Evolutionary conservation across 2,888 invertebrate species (phyloP).

Genomic region (Opisthograptis luteolata): DNA sequence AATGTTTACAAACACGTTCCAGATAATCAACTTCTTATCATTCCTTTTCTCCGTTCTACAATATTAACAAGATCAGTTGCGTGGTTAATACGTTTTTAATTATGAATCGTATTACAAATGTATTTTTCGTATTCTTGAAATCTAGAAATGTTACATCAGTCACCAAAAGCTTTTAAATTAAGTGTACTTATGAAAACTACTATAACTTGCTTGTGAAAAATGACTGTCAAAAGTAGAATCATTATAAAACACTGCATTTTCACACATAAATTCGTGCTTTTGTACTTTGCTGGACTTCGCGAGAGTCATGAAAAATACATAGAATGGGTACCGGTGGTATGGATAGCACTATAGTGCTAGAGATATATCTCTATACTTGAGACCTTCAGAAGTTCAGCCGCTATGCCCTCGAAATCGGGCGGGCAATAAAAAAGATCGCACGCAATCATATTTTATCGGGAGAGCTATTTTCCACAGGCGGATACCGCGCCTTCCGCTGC

Average conservation of each 20-base stretch:
- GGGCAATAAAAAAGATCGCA: slow-evolving; percentile 72
- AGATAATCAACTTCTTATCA: slow-evolving; percentile 15
- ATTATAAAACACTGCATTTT: too few species aligned
- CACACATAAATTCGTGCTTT: too few species aligned
- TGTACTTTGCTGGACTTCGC: background rate
- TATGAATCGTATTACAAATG: too few species aligned
- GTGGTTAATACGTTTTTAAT: too few species aligned
- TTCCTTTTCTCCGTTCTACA: too few species aligned
- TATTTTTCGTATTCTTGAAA: too few species aligned
- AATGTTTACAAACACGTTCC: slow-evolving; percentile 14
- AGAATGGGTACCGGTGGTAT: too few species aligned
- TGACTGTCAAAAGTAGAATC: too few species aligned
- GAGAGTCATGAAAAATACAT: background rate
- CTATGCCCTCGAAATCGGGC: slow-evolving; percentile 39
- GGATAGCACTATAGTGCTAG: background rate
- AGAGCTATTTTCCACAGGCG: slow-evolving; percentile 64
- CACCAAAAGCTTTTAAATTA: too few species aligned
- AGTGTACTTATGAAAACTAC: too few species aligned
- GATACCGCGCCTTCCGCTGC: slow-evolving; percentile 46
- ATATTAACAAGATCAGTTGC: slow-evolving; percentile 5
- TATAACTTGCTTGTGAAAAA: too few species aligned
- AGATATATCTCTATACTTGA: slow-evolving; percentile 2
- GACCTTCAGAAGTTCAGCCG: slow-evolving; percentile 36
- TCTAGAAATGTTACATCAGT: too few species aligned
- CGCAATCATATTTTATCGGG: slow-evolving; percentile 79